Evolutionary conservation across 2,113 vertebrate species (phyloP), one percentile per base, ranked within the genome.

Genomic region (Spea bombifrons): DNA sequence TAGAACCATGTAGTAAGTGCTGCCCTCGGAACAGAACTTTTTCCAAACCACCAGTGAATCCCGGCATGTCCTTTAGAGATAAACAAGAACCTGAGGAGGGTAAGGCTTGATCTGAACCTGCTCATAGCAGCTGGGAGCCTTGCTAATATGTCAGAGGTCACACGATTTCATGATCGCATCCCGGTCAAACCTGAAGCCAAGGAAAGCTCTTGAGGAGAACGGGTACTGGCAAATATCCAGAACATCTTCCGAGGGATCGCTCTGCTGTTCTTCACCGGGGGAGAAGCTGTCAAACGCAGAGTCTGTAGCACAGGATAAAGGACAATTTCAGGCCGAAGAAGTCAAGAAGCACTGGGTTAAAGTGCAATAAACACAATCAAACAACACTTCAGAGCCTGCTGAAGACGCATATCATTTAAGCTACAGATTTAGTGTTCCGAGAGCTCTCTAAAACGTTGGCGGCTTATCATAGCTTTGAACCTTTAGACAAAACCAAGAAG

Each of bases 101-200:
- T 89, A 90, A 90, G 89, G 84, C 86, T 86, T 84, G 83, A 86
- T 87, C 86, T 88, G 78, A 90, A 83, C 78, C 75, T 61, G 73
- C 83, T 89, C 82, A 50, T 83, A 4, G 81, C 5, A 57, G 64
- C 12, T 82, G 82, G 72, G 78, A 71, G 47, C 57, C 47, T 78
- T 55, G 75, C 76, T 66, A 63, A 61, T 10, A 50, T 47, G 8
- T 96, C 89, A 98, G 84, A 92, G 91, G 85, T 99, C 94, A 82
- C 97, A 95, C 90, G 89, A 95, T 86, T 91, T 98, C 96, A 99
- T 97, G 87, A 99, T 96, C 85, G 95, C 95, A 73, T 96, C 95
- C 82, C 90, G 90, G 88, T 99, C 95, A 81, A 99, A 99, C 86
- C 89, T 95, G 89, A 99, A 99, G 86, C 90, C 94, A 86, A 99